Evolutionary conservation across 2,797 vertebrate genomes (phyloP), one percentile per base, ranked within the genome.

Genomic region (Sebastes melanostomus): DNA sequence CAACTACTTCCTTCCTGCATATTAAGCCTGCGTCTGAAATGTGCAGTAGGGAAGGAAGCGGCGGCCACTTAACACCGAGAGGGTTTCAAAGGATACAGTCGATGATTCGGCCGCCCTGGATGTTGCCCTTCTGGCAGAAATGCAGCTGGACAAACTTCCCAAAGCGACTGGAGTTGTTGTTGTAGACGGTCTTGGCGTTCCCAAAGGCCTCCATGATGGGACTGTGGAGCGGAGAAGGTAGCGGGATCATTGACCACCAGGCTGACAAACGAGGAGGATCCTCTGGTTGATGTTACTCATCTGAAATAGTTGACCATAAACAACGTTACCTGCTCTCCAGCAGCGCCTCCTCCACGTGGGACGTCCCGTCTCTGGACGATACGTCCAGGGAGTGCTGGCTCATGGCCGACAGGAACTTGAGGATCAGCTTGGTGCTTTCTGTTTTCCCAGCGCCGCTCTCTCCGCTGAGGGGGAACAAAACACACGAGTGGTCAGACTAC

Each of bases 141-240:
- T 97, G 96, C 87, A 99, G 96, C 92, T 99, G 98, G 84, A 99
- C 94, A 22, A 99, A 99, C 95, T 99, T 99, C 90, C 98, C 98
- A 8, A 99, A 99, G 80, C 98, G 98, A 86, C 98, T 99, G 8
- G 98, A 99, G 95, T 99, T 99, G 96, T 97, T 99, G 95, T 99
- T 99, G 96, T 99, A 97, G 88, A 98, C 97, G 0, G 98, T 99
- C 93, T 97, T 98, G 0, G 98, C 97, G 1, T 99, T 99, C 81
- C 98, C 98, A 3, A 99, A 99, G 11, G 98, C 98, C 92, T 99
- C 98, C 98, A 99, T 98, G 94, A 99, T 98, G 30, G 98, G 98
- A 89, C 98, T 99, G 85, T 0, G 11, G 55, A 55, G 68, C 0
- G 20, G 52, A 22, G 8, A 50, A 10, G n/a, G 6, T 42, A 32